A percentile compares a stretch with the other conserved stretches of the same genome.
Conservation (phyloP, 2,888 invertebrate genomes). For the Nomada ruficornis region DNA sequence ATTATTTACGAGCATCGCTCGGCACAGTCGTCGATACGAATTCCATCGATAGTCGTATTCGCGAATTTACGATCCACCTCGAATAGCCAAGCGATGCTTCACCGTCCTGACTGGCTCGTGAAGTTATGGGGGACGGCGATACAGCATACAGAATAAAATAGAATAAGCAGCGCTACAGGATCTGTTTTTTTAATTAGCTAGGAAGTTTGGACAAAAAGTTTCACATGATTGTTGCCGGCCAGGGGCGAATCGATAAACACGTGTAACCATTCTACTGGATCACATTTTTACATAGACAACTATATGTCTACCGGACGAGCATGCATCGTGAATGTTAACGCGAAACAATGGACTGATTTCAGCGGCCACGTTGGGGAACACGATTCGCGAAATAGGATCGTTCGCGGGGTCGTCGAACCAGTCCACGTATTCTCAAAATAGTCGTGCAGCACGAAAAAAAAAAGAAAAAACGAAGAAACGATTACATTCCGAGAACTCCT, state of each 20-base stretch:
- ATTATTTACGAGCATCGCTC: constrained; percentile 46
- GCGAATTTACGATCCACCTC: constrained; percentile 1
- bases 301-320: constrained; percentile 20
- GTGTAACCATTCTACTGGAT: constrained; percentile 8
- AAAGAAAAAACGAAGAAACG: not conserved
- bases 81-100: not conserved
- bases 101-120: too few species aligned
- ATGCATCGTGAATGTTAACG: constrained; percentile 36
- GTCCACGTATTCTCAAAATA: constrained; percentile 5
- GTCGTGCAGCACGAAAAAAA: not conserved
- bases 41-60: constrained; percentile 22
- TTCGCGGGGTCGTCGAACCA: constrained; percentile 49
- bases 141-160: too few species aligned
- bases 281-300: constrained; percentile 39
- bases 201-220: not conserved
- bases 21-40: constrained; percentile 27
- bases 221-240: constrained; percentile 8
- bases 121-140: constrained; percentile 5
- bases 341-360: constrained; percentile 36
- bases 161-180: not conserved
- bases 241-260: not conserved
- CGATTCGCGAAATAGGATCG: constrained; percentile 36
- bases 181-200: not conserved
- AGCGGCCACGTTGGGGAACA: not conserved
- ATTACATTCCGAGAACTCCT: not conserved